Evolutionary conservation across 2,888 invertebrate species (phyloP).

Genomic region (Synanthedon tipuliformis): DNA sequence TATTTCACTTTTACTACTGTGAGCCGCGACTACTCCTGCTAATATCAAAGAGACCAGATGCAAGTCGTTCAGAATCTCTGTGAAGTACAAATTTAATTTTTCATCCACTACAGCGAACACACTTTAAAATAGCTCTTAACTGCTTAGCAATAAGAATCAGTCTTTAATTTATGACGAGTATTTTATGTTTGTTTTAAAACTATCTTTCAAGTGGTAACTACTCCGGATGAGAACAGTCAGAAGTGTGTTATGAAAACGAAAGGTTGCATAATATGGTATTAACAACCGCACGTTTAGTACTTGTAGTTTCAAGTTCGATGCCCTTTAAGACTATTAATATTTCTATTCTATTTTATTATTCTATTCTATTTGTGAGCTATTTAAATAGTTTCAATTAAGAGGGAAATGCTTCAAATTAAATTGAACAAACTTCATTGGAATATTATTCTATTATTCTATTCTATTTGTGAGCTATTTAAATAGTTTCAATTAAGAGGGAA

Average conservation of each 20-base stretch:
- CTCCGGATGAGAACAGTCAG: slow-evolving; percentile 9
- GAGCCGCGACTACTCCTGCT: not conserved
- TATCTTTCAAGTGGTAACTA: slow-evolving; percentile 14
- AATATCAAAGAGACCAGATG: not conserved
- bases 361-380: no score
- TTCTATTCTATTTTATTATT: no score
- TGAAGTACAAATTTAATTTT: not conserved
- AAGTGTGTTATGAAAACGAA: slow-evolving; percentile 29
- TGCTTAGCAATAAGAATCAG: not conserved
- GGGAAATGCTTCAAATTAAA: no score
- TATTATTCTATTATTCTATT: no score
- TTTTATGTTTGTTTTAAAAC: slow-evolving; percentile 5
- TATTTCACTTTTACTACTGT: no score
- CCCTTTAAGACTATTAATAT: not conserved
- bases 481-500: no score
- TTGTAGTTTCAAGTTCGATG: not conserved
- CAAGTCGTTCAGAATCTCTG: no score
- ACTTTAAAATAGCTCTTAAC: not conserved
- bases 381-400: no score
- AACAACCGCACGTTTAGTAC: not conserved
- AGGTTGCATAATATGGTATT: slow-evolving; percentile 20
- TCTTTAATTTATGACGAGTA: not conserved
- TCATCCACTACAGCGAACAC: not conserved
- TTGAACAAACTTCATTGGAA: no score
- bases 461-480: no score